These are phyloP conservation scores for Melanerpes formicivorus DNA, from an alignment of 2,113 vertebrate genomes.

Conservation along the genomic window DNA sequence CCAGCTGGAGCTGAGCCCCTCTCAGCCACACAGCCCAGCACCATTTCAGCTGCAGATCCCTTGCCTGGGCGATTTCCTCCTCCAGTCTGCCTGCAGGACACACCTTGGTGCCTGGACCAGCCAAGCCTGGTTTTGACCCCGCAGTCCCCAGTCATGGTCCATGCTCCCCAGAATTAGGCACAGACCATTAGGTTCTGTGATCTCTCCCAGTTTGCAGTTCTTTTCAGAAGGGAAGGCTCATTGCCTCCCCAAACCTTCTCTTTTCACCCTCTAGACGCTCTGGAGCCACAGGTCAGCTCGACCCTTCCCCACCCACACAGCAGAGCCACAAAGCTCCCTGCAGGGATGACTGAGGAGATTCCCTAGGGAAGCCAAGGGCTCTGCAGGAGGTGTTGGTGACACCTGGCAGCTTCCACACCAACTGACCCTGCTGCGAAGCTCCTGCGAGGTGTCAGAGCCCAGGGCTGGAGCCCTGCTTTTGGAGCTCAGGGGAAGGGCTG, in stretches of 20 bases:
- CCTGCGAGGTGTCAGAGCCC: no score
- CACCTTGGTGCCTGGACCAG: neutral
- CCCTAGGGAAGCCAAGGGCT: neutral
- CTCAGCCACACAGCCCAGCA: neutral
- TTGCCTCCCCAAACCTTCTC: neutral
- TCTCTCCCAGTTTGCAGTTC: neutral
- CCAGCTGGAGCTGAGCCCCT: neutral
- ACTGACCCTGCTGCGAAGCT: no score
- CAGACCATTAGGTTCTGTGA: neutral
- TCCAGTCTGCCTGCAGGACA: neutral
- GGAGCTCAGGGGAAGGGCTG: no score
- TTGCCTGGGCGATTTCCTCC: neutral
- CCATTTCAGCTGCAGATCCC: neutral
- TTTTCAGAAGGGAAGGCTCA: neutral
- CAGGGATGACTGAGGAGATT: neutral
- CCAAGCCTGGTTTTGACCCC: neutral
- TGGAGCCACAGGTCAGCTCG: slow-evolving; percentile 9
- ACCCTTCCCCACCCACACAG: neutral
- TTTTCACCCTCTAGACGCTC: neutral
- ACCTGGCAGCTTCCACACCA: neutral
- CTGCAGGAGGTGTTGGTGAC: rapidly evolving
- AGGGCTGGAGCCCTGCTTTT: no score
- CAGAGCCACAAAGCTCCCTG: neutral
- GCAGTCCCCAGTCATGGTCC: neutral
- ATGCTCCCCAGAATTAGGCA: neutral